Percentiles rank a stretch among this genome's conserved stretches.
Evolutionary conservation across 1,140 invertebrate species (phyloP).

Genomic region (Euura saliciscinereae): DNA sequence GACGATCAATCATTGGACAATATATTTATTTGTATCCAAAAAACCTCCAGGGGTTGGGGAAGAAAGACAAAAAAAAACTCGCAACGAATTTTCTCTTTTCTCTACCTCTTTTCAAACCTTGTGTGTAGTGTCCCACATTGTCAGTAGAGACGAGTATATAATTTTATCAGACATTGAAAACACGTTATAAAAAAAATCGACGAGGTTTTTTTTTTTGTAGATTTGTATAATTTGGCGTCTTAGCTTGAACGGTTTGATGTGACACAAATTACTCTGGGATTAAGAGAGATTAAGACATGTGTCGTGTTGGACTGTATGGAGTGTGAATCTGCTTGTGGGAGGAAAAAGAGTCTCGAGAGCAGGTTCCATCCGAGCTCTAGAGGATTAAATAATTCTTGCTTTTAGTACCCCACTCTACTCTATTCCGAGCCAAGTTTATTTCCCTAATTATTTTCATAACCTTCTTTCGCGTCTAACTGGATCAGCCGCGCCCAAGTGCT

Average conservation of each 20-base stretch:
- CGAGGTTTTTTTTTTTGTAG: too few species aligned
- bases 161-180: too few species aligned
- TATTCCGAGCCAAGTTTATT: neutral
- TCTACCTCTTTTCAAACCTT: too few species aligned
- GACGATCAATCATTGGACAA: slow-evolving; percentile 45
- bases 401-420: neutral
- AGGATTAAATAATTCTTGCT: neutral
- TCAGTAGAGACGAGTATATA: too few species aligned
- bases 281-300: neutral
- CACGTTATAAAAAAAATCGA: too few species aligned
- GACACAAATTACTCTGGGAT: slow-evolving; percentile 5
- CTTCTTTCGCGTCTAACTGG: neutral
- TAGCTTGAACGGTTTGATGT: neutral
- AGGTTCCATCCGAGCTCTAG: neutral
- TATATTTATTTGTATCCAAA: slow-evolving; percentile 48
- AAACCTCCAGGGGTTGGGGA: neutral
- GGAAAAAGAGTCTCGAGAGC: neutral
- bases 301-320: neutral
- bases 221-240: neutral
- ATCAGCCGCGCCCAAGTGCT: neutral
- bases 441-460: neutral
- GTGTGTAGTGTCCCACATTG: too few species aligned
- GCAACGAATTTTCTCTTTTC: too few species aligned
- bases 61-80: too few species aligned
- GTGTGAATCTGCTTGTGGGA: neutral